phyloP scores from a whole-genome alignment of 2,797 vertebrate species.

The Megalops cyprinoides region DNA sequence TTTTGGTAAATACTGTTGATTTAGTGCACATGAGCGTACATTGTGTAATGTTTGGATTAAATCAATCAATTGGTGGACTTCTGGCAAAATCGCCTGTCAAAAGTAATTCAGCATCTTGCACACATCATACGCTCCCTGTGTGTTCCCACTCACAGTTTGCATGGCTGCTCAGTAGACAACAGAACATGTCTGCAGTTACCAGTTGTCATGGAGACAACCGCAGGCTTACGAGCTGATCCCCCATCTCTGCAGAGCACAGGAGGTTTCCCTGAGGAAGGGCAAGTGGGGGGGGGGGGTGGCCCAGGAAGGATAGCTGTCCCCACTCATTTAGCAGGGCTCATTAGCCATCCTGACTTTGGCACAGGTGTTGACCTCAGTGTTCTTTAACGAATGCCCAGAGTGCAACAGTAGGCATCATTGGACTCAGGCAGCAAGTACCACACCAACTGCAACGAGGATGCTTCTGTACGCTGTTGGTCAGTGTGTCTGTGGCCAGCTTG shows the following conservation, averaged over 20 bases:
- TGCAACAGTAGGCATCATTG: too few species aligned
- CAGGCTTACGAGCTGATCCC: neutral
- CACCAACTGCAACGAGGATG: too few species aligned
- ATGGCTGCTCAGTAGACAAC: neutral
- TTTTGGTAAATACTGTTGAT: too few species aligned
- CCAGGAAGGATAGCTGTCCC: neutral
- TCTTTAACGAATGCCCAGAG: neutral
- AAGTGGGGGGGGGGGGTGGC: neutral
- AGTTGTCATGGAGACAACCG: slow-evolving; percentile 33
- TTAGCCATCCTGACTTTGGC: neutral
- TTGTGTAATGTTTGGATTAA: too few species aligned
- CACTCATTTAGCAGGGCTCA: neutral
- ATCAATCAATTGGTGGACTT: too few species aligned
- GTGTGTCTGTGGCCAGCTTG: too few species aligned
- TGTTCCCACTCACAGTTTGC: neutral
- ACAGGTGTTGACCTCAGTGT: neutral
- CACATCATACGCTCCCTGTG: neutral
- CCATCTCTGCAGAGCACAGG: neutral
- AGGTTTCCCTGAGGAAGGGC: slow-evolving; percentile 26
- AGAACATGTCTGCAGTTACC: neutral
- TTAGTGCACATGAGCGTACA: too few species aligned
- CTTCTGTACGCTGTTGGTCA: too few species aligned
- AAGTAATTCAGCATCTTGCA: neutral
- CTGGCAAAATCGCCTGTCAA: too few species aligned
- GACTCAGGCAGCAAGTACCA: too few species aligned